phyloP scores from a whole-genome alignment of 2,888 invertebrate genomes.

The Cephus pulcher region DNA sequence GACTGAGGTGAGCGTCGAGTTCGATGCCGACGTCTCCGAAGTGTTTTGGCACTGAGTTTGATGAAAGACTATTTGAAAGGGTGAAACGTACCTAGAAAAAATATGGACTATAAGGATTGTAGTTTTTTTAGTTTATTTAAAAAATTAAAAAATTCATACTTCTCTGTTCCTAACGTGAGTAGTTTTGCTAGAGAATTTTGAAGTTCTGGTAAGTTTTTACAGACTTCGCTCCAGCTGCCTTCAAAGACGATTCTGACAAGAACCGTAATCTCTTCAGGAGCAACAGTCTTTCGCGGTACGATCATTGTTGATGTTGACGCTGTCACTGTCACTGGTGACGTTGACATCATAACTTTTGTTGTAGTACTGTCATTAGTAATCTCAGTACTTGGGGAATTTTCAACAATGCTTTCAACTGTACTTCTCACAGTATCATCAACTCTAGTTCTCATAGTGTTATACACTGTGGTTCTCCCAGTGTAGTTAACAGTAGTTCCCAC shows the following conservation, averaged over 20 bases:
- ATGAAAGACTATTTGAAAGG: constrained; percentile 51
- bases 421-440: neutral
- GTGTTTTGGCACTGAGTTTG: constrained; percentile 49
- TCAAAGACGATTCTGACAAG: constrained; percentile 55
- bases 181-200: constrained; percentile 46
- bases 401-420: neutral
- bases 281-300: constrained; percentile 1
- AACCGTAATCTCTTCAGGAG: constrained; percentile 40
- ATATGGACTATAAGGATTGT: neutral
- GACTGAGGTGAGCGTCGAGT: constrained; percentile 42
- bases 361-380: neutral
- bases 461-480: no score
- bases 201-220: constrained; percentile 43
- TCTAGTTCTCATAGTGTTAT: constrained; percentile 20
- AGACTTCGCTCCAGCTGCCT: constrained; percentile 49
- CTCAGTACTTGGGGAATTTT: neutral
- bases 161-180: constrained; percentile 38
- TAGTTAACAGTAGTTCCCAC: no score
- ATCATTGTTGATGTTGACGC: neutral
- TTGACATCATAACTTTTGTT: neutral
- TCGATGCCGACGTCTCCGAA: constrained; percentile 18
- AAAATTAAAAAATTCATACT: constrained; percentile 34
- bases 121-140: neutral
- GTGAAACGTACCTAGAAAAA: constrained; percentile 45
- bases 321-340: neutral